phyloP scores from a whole-genome alignment of 2,888 invertebrate genomes.

The Cenopis cana region DNA sequence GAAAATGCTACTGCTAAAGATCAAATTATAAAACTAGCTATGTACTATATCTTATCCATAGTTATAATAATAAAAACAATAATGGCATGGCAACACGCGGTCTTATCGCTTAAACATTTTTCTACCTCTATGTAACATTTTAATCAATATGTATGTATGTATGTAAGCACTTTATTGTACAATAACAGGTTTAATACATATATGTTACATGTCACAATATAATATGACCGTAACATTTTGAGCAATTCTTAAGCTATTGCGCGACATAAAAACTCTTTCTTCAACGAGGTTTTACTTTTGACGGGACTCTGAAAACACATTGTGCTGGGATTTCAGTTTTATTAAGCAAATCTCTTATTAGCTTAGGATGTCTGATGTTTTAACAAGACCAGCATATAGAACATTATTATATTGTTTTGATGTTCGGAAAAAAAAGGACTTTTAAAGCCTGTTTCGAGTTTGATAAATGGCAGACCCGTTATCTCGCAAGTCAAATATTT shows the following conservation, averaged over 20 bases:
- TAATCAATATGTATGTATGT: too few relatives aligned
- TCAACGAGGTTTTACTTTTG: slow-evolving; percentile 34
- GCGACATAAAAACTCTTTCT: slow-evolving; percentile 23
- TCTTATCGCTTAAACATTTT: too few relatives aligned
- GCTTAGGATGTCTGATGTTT: slow-evolving; percentile 41
- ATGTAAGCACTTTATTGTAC: too few relatives aligned
- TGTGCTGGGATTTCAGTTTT: slow-evolving; percentile 36
- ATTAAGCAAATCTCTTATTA: slow-evolving; percentile 43
- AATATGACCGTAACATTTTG: too few relatives aligned
- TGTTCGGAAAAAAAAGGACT: slow-evolving; percentile 26
- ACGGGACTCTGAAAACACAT: slow-evolving; percentile 35
- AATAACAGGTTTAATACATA: too few relatives aligned
- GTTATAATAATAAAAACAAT: too few relatives aligned
- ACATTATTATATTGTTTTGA: slow-evolving; percentile 38
- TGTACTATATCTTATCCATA: too few relatives aligned
- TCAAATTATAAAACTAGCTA: too few relatives aligned
- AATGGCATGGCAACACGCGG: too few relatives aligned
- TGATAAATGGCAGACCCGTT: slow-evolving; percentile 11
- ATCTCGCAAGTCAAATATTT: slow-evolving; percentile 19
- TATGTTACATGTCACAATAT: too few relatives aligned
- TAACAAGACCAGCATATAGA: slow-evolving; percentile 38
- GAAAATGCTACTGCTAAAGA: too few relatives aligned
- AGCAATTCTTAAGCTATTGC: slow-evolving; percentile 22
- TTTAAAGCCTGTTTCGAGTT: slow-evolving; percentile 17
- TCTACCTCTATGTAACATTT: too few relatives aligned